These are phyloP conservation scores for Campylomormyrus numenius DNA, from an alignment of 2,113 vertebrate species.

Conservation along the genomic window DNA sequence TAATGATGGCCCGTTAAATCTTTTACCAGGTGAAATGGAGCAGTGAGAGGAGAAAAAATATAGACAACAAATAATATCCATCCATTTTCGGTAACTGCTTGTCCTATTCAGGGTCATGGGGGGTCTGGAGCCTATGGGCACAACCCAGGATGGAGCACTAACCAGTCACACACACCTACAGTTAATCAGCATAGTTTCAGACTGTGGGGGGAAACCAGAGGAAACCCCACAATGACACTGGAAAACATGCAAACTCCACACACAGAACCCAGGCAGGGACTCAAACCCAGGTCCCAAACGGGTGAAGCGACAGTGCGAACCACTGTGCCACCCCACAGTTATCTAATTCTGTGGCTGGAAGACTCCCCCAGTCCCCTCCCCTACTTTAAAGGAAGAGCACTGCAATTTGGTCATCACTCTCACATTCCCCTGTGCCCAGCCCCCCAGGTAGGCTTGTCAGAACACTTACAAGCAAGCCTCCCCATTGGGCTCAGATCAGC, in stretches of 20 bases:
- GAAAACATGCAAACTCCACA: neutral
- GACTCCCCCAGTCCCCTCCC: conserved; percentile 12
- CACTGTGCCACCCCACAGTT: neutral
- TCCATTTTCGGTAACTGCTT: neutral
- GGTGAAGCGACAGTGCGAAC: neutral
- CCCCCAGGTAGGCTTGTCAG: conserved; percentile 14
- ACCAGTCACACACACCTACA: neutral
- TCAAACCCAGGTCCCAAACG: neutral
- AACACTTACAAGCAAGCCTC: conserved; percentile 25
- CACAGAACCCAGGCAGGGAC: neutral
- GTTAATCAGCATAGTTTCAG: neutral
- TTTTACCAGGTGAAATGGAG: conserved; percentile 40
- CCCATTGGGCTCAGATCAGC: conserved; percentile 36
- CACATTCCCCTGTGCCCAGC: conserved; percentile 10
- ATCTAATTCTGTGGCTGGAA: conserved; percentile 24
- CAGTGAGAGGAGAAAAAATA: conserved; percentile 31
- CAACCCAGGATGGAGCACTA: neutral
- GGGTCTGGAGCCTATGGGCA: neutral
- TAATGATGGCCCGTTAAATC: conserved; percentile 25
- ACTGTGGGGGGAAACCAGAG: neutral
- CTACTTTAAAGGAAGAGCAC: conserved; percentile 27
- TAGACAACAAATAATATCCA: conserved; percentile 22
- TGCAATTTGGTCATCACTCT: conserved; percentile 34
- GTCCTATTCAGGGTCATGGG: neutral
- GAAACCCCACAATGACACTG: neutral